Evolutionary conservation across 2,888 invertebrate species (phyloP).

Genomic region (Drosophila neotestacea): DNA sequence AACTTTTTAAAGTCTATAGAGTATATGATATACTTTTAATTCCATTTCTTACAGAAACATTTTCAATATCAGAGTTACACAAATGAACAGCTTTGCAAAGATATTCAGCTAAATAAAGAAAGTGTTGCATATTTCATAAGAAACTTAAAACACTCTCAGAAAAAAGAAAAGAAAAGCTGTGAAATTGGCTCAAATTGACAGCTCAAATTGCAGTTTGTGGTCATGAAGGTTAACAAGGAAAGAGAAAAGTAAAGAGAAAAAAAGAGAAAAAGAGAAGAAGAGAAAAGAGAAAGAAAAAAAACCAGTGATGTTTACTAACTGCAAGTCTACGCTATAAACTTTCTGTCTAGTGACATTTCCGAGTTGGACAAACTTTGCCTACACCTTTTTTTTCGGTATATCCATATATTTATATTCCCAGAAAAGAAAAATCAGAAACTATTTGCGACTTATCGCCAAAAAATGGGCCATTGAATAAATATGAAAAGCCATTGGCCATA

Average conservation of each 20-base stretch:
- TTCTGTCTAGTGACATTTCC: constrained; percentile 23
- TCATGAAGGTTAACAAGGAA: constrained; percentile 8
- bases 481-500: constrained; percentile 76
- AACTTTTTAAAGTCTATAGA: neutral
- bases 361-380: constrained; percentile 26
- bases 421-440: constrained; percentile 50
- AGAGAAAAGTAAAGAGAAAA: neutral
- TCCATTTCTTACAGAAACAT: too few relatives aligned
- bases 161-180: constrained; percentile 2
- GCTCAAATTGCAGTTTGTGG: constrained; percentile 39
- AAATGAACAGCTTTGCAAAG: neutral
- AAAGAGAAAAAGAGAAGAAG: too few relatives aligned
- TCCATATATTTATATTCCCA: neutral
- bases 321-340: constrained; percentile 27
- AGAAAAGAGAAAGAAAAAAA: too few relatives aligned
- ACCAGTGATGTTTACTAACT: constrained; percentile 24
- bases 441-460: constrained; percentile 75
- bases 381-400: constrained; percentile 7
- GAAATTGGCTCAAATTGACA: constrained; percentile 47
- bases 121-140: neutral
- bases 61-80: too few relatives aligned
- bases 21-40: too few relatives aligned
- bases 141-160: neutral
- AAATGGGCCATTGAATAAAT: constrained; percentile 78
- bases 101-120: neutral